phyloP scores from a whole-genome alignment of 2,888 invertebrate species.

The Melanargia galathea region DNA sequence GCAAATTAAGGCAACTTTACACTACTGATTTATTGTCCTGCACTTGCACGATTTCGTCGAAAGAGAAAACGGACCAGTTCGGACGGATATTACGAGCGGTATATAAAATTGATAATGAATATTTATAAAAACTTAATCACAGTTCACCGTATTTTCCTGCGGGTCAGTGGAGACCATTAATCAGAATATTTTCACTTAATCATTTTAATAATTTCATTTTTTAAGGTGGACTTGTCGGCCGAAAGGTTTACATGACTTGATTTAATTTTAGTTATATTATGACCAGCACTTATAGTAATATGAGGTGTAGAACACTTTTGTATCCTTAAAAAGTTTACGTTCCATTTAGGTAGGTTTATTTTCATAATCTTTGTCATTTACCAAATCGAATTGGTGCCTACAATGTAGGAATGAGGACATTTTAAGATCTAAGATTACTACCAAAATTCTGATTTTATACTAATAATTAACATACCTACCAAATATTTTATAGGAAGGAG shows the following conservation, averaged over 20 bases:
- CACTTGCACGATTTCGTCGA: constrained; percentile 78
- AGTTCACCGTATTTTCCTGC: constrained; percentile 64
- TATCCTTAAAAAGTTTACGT: too few species aligned
- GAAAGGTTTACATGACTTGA: constrained; percentile 23
- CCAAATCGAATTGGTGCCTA: too few species aligned
- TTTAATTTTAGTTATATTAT: constrained; percentile 19
- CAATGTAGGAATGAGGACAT: too few species aligned
- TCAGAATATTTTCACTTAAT: constrained; percentile 76
- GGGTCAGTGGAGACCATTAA: constrained; percentile 71
- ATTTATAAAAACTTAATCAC: constrained; percentile 79
- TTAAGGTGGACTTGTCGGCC: constrained; percentile 17
- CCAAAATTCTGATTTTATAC: too few species aligned
- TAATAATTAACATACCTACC: too few species aligned
- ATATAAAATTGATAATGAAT: constrained; percentile 79
- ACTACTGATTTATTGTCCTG: constrained; percentile 81
- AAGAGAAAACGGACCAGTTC: constrained; percentile 81
- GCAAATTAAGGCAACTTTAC: constrained; percentile 80
- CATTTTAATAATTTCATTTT: constrained; percentile 48
- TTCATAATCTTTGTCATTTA: too few species aligned
- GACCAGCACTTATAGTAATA: background rate
- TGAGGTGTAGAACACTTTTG: background rate
- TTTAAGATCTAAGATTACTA: too few species aligned
- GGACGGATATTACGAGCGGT: constrained; percentile 72
- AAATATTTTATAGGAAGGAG: too few species aligned
- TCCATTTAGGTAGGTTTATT: background rate